Base-by-base conservation (phyloP, 1,140 invertebrate species). In the Pogonomyrmex barbatus region DNA sequence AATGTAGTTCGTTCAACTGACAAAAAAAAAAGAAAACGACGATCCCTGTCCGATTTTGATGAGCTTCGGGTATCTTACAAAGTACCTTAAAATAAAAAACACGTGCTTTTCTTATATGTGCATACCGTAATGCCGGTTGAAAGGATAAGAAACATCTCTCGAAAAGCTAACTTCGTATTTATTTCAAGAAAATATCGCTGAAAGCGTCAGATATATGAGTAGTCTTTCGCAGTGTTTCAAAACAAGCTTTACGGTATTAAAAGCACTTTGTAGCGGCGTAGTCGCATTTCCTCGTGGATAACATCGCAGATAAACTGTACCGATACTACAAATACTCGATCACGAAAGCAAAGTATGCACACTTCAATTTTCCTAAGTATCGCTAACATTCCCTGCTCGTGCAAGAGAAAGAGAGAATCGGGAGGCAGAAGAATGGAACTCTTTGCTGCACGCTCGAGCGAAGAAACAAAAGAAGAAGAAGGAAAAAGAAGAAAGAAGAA, bases 301-400 rank as follows among this genome's bases (percentile, higher is more conserved):
- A 30, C 42, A 5, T 45, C 79, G 12, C n/a, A 75, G 68, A 83
- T 73, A 62, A 83, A 83, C 54, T 67, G 24, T 24, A 58, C 17
- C 45, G 68, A 45, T 36, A 62, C 17, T 30, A 47, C 39, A 75
- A 73, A 73, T 75, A 71, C 45, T 73, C 36, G 54, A 33, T 82
- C 54, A 50, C 42, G n/a, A 58, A 30, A 79, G 79, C 33, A 33
- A 73, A 47, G 39, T 75, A 73, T 50, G 68, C 36, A 58, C 12
- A 75, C 79, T 39, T 83, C 79, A 62, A 75, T 71, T 62, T 75
- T 36, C 12, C 30, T 39, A 62, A 83, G 68, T 73, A 82, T 73
- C 42, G 68, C 52, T 39, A 60, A 73, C 68, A 24, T 60, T 3
- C 39, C 39, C 30, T 47, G 33, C 30, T 75, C n/a, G 56, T 17